Conservation (phyloP, 2,113 vertebrate species). For the Orthonyx spaldingii region DNA sequence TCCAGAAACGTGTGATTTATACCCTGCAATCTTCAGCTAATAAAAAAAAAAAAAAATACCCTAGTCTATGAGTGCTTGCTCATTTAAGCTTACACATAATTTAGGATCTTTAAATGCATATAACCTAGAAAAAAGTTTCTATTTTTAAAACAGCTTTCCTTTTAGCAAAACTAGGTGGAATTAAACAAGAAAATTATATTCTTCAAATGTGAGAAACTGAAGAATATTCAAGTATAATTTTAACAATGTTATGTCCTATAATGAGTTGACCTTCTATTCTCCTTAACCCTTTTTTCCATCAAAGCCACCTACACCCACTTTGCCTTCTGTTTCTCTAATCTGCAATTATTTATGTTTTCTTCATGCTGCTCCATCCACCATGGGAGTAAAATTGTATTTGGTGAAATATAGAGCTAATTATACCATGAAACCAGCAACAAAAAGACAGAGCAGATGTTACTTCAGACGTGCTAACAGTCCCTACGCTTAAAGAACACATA, state of each 20-base stretch:
- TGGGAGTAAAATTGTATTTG: conserved; percentile 82
- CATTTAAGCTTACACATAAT: neutral
- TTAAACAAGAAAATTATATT: conserved; percentile 41
- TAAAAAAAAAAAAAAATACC: neutral
- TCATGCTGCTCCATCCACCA: conserved; percentile 77
- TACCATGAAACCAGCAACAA: conserved; percentile 80
- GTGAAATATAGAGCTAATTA: conserved; percentile 86
- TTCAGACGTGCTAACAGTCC: conserved; percentile 77
- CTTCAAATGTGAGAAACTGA: conserved; percentile 49
- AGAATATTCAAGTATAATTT: conserved; percentile 51
- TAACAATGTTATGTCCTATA: conserved; percentile 61
- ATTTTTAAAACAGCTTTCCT: neutral
- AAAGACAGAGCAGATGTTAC: conserved; percentile 85
- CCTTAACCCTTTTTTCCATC: conserved; percentile 79
- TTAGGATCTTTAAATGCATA: conserved; percentile 3
- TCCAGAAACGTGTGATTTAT: neutral
- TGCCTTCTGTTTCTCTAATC: conserved; percentile 85
- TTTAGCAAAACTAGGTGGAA: conserved; percentile 1
- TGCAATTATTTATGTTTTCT: conserved; percentile 86
- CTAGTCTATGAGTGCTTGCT: neutral
- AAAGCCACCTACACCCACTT: conserved; percentile 79
- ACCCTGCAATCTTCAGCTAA: neutral
- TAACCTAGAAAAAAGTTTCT: neutral
- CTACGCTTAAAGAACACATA: conserved; percentile 68
- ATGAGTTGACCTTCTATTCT: conserved; percentile 78